phyloP scores from a whole-genome alignment of 1,140 invertebrate species.

The Doryteuthis pealeii region DNA sequence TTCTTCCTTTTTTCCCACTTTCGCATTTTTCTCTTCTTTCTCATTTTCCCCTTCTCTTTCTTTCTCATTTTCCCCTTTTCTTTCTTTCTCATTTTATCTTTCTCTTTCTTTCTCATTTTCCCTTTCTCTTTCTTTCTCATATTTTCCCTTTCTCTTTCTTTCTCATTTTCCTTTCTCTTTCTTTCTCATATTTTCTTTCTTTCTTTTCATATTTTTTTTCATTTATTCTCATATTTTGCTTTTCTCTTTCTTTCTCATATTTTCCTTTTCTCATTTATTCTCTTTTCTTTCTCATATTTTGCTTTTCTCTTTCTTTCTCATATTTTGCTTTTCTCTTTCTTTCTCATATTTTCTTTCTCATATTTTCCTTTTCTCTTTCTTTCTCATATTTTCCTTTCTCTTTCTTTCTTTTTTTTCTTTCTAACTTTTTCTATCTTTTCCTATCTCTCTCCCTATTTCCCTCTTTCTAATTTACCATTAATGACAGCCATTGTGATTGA shows the following conservation, averaged over 20 bases:
- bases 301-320: neutral
- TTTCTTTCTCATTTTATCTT: neutral
- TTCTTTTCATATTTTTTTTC: neutral
- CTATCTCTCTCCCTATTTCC: neutral
- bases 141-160: neutral
- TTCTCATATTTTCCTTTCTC: neutral
- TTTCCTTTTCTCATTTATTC: neutral
- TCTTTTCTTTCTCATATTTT: neutral
- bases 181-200: neutral
- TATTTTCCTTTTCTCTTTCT: neutral
- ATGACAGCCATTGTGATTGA: no score
- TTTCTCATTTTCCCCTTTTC: neutral
- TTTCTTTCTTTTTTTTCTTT: neutral
- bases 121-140: neutral
- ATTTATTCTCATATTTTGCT: neutral
- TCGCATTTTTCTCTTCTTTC: neutral
- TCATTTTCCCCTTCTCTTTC: neutral
- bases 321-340: neutral
- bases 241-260: neutral
- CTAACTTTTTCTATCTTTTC: neutral
- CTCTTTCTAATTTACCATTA: no score
- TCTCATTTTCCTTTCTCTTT: neutral
- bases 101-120: neutral
- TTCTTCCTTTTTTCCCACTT: neutral
- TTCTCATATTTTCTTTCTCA: neutral